Conservation (phyloP, 1,140 invertebrate species). For the Lepidurus apus region DNA sequence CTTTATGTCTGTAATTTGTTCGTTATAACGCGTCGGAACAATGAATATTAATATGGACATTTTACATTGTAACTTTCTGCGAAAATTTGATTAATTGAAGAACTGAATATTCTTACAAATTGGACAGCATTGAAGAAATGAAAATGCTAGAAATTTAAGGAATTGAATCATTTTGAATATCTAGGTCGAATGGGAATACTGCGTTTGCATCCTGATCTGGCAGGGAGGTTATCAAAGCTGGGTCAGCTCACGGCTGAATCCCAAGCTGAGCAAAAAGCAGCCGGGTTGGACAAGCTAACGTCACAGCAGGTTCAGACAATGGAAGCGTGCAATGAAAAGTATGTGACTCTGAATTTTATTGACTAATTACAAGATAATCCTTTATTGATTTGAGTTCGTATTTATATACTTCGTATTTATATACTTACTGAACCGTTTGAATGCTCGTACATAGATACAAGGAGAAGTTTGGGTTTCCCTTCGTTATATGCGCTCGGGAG, state of each 20-base stretch:
- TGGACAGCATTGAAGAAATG: background rate
- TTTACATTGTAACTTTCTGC: background rate
- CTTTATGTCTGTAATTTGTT: constrained; percentile 25
- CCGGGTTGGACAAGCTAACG: constrained; percentile 52
- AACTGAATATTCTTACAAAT: background rate
- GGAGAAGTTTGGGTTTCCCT: constrained; percentile 62
- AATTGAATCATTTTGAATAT: background rate
- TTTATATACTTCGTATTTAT: background rate
- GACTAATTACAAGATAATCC: too few species aligned
- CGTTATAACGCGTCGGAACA: background rate
- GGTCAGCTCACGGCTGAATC: constrained; percentile 57
- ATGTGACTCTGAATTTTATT: background rate
- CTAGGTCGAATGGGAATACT: constrained; percentile 54
- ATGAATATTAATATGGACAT: background rate
- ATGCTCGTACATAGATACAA: constrained; percentile 50
- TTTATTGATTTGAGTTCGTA: too few species aligned
- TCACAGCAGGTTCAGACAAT: constrained; percentile 50
- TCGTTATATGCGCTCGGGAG: constrained; percentile 61
- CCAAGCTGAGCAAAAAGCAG: constrained; percentile 53
- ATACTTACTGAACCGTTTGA: background rate
- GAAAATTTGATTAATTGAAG: too few species aligned
- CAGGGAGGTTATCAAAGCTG: constrained; percentile 52
- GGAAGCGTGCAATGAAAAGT: constrained; percentile 49
- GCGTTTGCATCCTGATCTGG: constrained; percentile 58
- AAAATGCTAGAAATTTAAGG: background rate